phyloP scores from a whole-genome alignment of 2,113 vertebrate species.

The Aleadryas rufinucha region DNA sequence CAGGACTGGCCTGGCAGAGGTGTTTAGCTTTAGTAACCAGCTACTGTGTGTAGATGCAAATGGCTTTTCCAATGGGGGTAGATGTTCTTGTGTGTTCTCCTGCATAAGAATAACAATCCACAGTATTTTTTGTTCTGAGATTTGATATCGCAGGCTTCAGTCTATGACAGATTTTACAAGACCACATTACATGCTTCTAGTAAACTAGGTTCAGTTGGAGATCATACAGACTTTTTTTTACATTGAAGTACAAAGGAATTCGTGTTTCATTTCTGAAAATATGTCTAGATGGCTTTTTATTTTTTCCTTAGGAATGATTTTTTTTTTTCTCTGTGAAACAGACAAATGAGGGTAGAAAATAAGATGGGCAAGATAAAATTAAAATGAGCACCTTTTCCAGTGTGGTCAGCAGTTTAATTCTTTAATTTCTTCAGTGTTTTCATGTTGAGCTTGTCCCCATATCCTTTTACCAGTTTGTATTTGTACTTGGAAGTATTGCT shows the following conservation, averaged over 20 bases:
- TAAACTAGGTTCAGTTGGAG: neutral
- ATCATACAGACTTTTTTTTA: neutral
- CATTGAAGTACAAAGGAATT: neutral
- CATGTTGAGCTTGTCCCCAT: neutral
- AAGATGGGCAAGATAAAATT: neutral
- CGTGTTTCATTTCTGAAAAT: neutral
- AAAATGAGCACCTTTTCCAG: neutral
- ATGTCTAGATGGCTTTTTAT: neutral
- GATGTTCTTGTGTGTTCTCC: neutral
- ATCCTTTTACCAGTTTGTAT: neutral
- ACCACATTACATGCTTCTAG: neutral
- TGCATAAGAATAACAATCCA: neutral
- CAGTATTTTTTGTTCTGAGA: neutral
- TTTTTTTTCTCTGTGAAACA: neutral
- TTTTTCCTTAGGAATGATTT: neutral
- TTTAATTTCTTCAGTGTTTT: neutral
- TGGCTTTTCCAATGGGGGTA: neutral
- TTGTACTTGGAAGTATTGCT: neutral
- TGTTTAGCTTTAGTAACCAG: neutral
- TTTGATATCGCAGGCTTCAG: neutral
- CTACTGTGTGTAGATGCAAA: neutral
- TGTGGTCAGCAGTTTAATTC: neutral
- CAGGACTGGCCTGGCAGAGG: neutral
- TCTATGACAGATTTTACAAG: neutral
- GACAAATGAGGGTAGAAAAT: neutral